phyloP scores from a whole-genome alignment of 1,140 invertebrate genomes.

The Episyrphus balteatus region DNA sequence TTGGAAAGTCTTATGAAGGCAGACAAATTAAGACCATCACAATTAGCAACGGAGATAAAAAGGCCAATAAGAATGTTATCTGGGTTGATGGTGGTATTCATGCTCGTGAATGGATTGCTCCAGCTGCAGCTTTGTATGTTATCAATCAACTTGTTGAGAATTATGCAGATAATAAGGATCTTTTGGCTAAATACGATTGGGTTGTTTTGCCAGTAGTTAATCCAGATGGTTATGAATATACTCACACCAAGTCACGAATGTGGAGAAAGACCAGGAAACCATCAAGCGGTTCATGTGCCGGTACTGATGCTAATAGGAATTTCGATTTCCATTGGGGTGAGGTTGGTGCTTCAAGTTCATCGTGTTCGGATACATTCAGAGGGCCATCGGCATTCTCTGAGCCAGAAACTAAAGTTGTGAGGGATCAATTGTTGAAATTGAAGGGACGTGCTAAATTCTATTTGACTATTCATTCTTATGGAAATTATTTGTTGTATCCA shows the following conservation, averaged over 20 bases:
- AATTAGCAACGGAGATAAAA: no score
- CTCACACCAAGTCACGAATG: slow-evolving; percentile 21
- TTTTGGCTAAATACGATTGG: slow-evolving; percentile 42
- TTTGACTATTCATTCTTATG: slow-evolving; percentile 54
- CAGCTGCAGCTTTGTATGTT: slow-evolving; percentile 47
- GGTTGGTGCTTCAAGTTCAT: slow-evolving; percentile 45
- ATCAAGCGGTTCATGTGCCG: slow-evolving; percentile 37
- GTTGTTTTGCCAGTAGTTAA: slow-evolving; percentile 41
- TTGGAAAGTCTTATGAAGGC: slow-evolving; percentile 35
- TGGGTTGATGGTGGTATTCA: slow-evolving; percentile 43
- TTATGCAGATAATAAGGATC: slow-evolving; percentile 25
- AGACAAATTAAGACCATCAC: slow-evolving; percentile 37
- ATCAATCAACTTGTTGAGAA: slow-evolving; percentile 43
- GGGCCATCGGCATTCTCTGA: slow-evolving; percentile 56
- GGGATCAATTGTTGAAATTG: slow-evolving; percentile 33
- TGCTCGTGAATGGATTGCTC: slow-evolving; percentile 54
- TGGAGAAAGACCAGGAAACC: slow-evolving; percentile 36
- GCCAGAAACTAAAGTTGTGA: slow-evolving; percentile 41
- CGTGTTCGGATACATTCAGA: slow-evolving; percentile 51
- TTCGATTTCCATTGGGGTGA: slow-evolving; percentile 49
- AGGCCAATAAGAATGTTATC: no score
- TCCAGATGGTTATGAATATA: slow-evolving; percentile 29
- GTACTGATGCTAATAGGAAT: slow-evolving; percentile 49
- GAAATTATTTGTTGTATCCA: slow-evolving; percentile 51
- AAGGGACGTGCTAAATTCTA: slow-evolving; percentile 45